phyloP scores from a whole-genome alignment of 2,888 invertebrate genomes.

The Myathropa florea region DNA sequence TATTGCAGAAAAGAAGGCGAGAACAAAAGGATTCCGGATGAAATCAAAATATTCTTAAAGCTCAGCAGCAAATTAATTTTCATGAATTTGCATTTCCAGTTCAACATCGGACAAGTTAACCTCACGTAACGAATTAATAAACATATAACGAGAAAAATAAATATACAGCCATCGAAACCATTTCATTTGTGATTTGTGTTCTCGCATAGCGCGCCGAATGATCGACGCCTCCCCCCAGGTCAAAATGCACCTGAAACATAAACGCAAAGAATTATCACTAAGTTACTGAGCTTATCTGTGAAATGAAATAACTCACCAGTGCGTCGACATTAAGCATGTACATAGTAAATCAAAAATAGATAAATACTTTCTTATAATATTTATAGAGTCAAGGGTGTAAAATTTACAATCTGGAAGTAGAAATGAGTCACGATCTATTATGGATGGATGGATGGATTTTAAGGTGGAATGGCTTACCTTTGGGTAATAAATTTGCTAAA shows the following conservation, averaged over 20 bases:
- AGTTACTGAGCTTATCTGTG: neutral
- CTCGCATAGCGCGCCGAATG: slow-evolving; percentile 89
- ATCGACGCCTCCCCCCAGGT: slow-evolving; percentile 84
- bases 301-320: slow-evolving; percentile 83
- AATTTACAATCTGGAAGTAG: slow-evolving; percentile 88
- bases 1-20: slow-evolving; percentile 29
- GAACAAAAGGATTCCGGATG: slow-evolving; percentile 51
- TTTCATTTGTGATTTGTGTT: slow-evolving; percentile 94
- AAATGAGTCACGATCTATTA: neutral
- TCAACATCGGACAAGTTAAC: slow-evolving; percentile 89
- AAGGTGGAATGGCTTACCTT: slow-evolving; percentile 82
- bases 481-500: slow-evolving; percentile 87
- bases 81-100: slow-evolving; percentile 87
- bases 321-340: slow-evolving; percentile 88
- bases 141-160: slow-evolving; percentile 92
- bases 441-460: neutral
- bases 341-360: slow-evolving; percentile 91
- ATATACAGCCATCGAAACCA: slow-evolving; percentile 97
- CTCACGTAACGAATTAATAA: slow-evolving; percentile 92
- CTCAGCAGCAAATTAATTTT: slow-evolving; percentile 73
- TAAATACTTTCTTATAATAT: slow-evolving; percentile 92
- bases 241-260: slow-evolving; percentile 84
- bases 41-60: slow-evolving; percentile 48
- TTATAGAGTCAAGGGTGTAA: slow-evolving; percentile 92
- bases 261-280: neutral